Evolutionary conservation across 1,140 invertebrate genomes (phyloP).

Genomic region (Drosophila trapezifrons): DNA sequence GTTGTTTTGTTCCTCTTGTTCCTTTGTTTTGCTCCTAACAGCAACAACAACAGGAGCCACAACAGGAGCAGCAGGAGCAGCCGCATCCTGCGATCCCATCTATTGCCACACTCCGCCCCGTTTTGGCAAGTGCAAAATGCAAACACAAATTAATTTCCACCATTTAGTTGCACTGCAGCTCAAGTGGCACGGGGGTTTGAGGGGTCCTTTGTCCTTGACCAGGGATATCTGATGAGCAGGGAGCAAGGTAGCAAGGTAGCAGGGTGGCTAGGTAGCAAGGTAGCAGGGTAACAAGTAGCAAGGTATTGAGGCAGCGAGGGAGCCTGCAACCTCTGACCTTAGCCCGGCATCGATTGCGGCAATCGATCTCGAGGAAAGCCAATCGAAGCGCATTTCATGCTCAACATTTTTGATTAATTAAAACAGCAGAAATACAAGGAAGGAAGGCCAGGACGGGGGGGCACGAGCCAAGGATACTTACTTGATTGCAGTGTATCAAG

Average conservation of each 20-base stretch:
- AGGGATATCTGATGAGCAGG: not conserved
- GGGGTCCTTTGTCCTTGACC: slow-evolving; percentile 33
- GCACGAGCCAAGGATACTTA: too few species aligned
- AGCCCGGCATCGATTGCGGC: not conserved
- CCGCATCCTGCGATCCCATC: not conserved
- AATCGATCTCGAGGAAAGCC: not conserved
- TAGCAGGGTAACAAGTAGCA: too few species aligned
- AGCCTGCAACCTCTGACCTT: slow-evolving; percentile 26
- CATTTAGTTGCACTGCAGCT: slow-evolving; percentile 47
- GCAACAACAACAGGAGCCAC: not conserved
- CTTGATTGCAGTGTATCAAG: too few species aligned
- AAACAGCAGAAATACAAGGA: too few species aligned
- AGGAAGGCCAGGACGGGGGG: too few species aligned
- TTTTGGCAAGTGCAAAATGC: slow-evolving; percentile 19
- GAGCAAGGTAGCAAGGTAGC: too few species aligned
- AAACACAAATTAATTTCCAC: slow-evolving; percentile 45
- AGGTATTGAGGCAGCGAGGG: too few species aligned
- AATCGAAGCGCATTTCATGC: not conserved
- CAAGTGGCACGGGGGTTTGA: slow-evolving; percentile 1
- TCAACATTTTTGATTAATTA: too few species aligned
- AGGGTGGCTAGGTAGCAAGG: too few species aligned
- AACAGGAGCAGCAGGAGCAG: not conserved
- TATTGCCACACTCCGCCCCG: not conserved
- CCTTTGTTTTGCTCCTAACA: slow-evolving; percentile 55
- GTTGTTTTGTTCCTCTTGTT: slow-evolving; percentile 30